Percentiles rank a stretch among this genome's conserved stretches.
These are phyloP conservation scores for Tenebrio molitor DNA, from an alignment of 1,140 invertebrate genomes.

Conservation along the genomic window DNA sequence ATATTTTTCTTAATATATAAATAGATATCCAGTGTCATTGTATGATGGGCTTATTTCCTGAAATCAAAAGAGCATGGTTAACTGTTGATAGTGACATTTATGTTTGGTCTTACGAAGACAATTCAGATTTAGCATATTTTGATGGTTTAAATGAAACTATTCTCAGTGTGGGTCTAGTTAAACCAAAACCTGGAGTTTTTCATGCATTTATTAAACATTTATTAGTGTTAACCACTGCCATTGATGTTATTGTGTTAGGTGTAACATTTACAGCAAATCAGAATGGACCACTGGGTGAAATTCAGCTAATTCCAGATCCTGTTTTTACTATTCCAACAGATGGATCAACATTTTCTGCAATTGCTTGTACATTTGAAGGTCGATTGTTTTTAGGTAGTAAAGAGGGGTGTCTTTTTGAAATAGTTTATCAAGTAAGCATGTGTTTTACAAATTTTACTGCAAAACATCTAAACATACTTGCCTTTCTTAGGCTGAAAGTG, in stretches of 20 bases:
- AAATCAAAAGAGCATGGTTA: conserved; percentile 96
- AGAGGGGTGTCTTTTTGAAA: conserved; percentile 96
- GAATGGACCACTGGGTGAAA: conserved; percentile 75
- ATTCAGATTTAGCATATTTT: conserved; percentile 92
- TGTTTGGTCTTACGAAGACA: conserved; percentile 95
- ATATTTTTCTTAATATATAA: conserved; percentile 49
- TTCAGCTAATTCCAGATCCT: conserved; percentile 94
- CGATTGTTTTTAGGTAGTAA: conserved; percentile 95
- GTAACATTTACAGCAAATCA: conserved; percentile 67
- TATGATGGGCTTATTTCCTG: conserved; percentile 96
- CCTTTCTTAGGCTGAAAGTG: conserved; percentile 76
- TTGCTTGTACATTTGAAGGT: conserved; percentile 85
- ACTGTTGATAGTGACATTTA: conserved; percentile 99
- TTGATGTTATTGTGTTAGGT: conserved; percentile 93
- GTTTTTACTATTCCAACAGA: conserved; percentile 95
- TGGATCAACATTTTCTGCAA: conserved; percentile 87
- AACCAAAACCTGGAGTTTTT: conserved; percentile 89
- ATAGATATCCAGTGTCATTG: conserved; percentile 94
- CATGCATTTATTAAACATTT: conserved; percentile 94
- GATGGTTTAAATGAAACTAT: conserved; percentile 94
- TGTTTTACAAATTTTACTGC: background rate
- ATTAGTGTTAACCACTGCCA: conserved; percentile 90
- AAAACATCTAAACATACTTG: conserved; percentile 41
- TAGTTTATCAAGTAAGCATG: conserved; percentile 87
- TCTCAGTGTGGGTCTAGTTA: conserved; percentile 87